A percentile compares a stretch with the other conserved stretches of the same genome.
phyloP scores from a whole-genome alignment of 1,140 invertebrate species.

The Lepidurus arcticus region DNA sequence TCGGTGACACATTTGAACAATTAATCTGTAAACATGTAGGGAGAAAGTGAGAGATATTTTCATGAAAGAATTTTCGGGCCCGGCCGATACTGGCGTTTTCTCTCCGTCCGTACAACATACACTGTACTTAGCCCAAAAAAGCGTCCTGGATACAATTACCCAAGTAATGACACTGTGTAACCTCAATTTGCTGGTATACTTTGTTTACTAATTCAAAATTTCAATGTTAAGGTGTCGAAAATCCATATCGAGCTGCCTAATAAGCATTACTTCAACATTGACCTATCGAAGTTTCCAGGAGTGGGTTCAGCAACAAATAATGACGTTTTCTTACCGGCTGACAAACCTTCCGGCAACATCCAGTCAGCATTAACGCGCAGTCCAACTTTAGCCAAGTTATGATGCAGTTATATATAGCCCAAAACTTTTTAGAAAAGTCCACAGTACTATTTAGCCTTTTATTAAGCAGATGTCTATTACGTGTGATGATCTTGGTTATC shows the following conservation, averaged over 20 bases:
- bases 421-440: neutral
- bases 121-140: slow-evolving; percentile 60
- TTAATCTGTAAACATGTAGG: slow-evolving; percentile 38
- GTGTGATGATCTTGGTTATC: too few species aligned
- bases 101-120: slow-evolving; percentile 72
- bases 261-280: slow-evolving; percentile 67
- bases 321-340: slow-evolving; percentile 64
- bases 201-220: slow-evolving; percentile 33
- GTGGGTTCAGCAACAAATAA: slow-evolving; percentile 52
- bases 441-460: neutral
- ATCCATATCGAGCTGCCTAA: slow-evolving; percentile 72
- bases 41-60: slow-evolving; percentile 60
- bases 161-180: slow-evolving; percentile 45
- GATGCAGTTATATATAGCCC: neutral
- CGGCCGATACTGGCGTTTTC: slow-evolving; percentile 57
- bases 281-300: slow-evolving; percentile 60
- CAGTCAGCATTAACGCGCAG: slow-evolving; percentile 59
- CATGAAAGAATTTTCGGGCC: slow-evolving; percentile 64
- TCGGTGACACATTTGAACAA: too few species aligned
- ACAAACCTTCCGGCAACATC: slow-evolving; percentile 70
- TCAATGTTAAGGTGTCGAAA: slow-evolving; percentile 52
- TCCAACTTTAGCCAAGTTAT: neutral
- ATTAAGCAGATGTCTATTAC: neutral
- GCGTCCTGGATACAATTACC: slow-evolving; percentile 57
- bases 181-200: slow-evolving; percentile 27